A percentile compares a stretch with the other conserved stretches of the same genome.
These are phyloP conservation scores for Muscicapa comitata DNA, from an alignment of 2,797 vertebrate species.

Conservation along the genomic window DNA sequence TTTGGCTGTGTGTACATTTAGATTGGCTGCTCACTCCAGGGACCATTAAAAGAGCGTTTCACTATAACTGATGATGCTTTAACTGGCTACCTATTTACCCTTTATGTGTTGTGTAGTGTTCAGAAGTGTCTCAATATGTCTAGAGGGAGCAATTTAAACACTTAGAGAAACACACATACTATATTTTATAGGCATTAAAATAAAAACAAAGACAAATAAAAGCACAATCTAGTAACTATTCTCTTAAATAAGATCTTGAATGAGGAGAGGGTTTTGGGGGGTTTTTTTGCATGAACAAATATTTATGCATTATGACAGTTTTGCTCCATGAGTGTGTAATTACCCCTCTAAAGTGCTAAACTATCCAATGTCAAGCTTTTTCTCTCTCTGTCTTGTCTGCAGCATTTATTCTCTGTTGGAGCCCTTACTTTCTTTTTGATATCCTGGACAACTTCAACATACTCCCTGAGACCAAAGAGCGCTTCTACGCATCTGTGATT, in stretches of 20 bases:
- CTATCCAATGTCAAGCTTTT: background rate
- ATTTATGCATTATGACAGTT: background rate
- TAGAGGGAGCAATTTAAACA: slow-evolving; percentile 26
- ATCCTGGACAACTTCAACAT: slow-evolving; percentile 80
- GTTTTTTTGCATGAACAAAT: background rate
- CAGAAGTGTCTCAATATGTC: background rate
- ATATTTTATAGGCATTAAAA: slow-evolving; percentile 40
- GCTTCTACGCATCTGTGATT: slow-evolving; percentile 75
- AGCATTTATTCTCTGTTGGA: slow-evolving; percentile 80
- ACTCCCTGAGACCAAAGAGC: slow-evolving; percentile 76
- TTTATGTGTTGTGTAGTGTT: slow-evolving; percentile 23
- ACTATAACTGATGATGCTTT: slow-evolving; percentile 35
- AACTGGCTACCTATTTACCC: slow-evolving; percentile 52
- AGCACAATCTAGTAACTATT: background rate
- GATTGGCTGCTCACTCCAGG: slow-evolving; percentile 3
- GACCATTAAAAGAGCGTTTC: slow-evolving; percentile 24
- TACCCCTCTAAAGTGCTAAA: background rate
- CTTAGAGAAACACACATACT: background rate
- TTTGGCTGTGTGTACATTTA: background rate
- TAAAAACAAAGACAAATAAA: slow-evolving; percentile 38
- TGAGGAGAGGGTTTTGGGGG: background rate
- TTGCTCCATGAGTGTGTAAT: background rate
- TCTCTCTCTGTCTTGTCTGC: background rate
- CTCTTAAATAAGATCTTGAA: slow-evolving; percentile 3
- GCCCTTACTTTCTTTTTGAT: slow-evolving; percentile 81